Percentiles rank a stretch among this genome's conserved stretches.
These are phyloP conservation scores for Phylloscopus trochiloides DNA, from an alignment of 2,113 vertebrate genomes.

Conservation along the genomic window DNA sequence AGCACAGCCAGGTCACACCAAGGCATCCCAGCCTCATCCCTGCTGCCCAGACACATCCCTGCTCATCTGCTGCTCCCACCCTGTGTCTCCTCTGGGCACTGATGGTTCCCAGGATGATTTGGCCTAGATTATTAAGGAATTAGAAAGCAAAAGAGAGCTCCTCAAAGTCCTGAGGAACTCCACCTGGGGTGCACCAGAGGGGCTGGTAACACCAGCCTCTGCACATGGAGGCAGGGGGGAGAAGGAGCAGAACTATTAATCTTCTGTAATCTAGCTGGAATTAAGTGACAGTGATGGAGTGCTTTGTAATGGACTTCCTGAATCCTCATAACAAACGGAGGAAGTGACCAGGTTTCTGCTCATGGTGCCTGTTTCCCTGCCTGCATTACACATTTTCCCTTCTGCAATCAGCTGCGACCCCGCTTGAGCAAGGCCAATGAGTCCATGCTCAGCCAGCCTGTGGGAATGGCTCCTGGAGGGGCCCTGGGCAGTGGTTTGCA, in stretches of 20 bases:
- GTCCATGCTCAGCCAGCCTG: neutral
- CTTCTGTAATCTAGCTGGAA: constrained; percentile 14
- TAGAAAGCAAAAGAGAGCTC: neutral
- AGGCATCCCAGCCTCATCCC: neutral
- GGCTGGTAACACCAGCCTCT: neutral
- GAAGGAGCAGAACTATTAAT: constrained; percentile 14
- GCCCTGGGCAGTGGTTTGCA: neutral
- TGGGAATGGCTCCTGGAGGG: neutral
- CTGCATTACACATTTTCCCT: constrained; percentile 1
- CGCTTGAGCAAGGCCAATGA: rapidly evolving
- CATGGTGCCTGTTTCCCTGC: constrained; percentile 25
- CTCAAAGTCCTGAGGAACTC: neutral
- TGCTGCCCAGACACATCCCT: neutral
- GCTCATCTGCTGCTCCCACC: neutral
- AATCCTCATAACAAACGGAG: constrained; percentile 33
- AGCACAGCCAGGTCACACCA: neutral
- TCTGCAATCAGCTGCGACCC: neutral
- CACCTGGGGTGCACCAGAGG: neutral
- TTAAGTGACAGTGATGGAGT: constrained; percentile 58
- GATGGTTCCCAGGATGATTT: neutral
- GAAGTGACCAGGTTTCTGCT: constrained; percentile 58
- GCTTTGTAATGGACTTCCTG: constrained; percentile 49
- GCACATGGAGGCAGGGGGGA: neutral
- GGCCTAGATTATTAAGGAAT: neutral
- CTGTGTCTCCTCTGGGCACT: neutral